Evolutionary conservation across 2,797 vertebrate genomes (phyloP).

Genomic region (Myoxocephalus aenaeus): DNA sequence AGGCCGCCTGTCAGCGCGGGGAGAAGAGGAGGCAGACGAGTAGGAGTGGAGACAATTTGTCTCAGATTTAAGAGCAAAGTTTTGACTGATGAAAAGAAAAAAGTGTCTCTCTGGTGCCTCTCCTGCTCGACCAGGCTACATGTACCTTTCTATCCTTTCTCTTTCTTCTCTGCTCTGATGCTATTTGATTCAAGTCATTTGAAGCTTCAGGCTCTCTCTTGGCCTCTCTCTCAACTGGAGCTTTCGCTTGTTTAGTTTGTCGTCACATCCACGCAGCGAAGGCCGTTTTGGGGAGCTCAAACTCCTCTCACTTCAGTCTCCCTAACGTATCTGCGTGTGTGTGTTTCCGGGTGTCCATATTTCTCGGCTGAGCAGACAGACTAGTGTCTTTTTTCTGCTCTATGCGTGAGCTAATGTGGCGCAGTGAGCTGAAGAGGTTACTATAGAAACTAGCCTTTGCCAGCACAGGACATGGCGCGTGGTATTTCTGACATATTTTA

Average conservation of each 20-base stretch:
- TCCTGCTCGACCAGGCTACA: constrained; percentile 22
- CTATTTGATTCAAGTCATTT: constrained; percentile 30
- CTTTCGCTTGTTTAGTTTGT: constrained; percentile 28
- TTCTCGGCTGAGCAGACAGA: constrained; percentile 66
- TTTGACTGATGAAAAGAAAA: constrained; percentile 69
- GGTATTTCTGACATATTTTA: constrained; percentile 34
- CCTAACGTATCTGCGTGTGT: constrained; percentile 47
- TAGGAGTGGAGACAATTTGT: constrained; percentile 58
- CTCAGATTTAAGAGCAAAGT: constrained; percentile 60
- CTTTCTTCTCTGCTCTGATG: constrained; percentile 27
- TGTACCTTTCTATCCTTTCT: background rate
- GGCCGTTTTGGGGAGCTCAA: background rate
- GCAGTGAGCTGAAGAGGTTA: constrained; percentile 79
- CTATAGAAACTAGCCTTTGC: constrained; percentile 82
- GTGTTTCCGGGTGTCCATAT: constrained; percentile 67
- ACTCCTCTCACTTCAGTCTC: constrained; percentile 9
- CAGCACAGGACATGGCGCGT: constrained; percentile 41
- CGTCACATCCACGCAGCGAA: constrained; percentile 16
- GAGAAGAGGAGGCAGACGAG: constrained; percentile 55
- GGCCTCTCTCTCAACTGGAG: constrained; percentile 3
- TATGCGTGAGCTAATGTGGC: constrained; percentile 75
- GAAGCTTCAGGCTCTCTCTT: constrained; percentile 27
- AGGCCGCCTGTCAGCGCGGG: constrained; percentile 61
- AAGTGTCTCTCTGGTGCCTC: constrained; percentile 39
- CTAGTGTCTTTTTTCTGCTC: constrained; percentile 69